Evolutionary conservation across 1,140 invertebrate genomes (phyloP), one percentile per base, ranked within the genome.

Genomic region (Nixonia krombeini): DNA sequence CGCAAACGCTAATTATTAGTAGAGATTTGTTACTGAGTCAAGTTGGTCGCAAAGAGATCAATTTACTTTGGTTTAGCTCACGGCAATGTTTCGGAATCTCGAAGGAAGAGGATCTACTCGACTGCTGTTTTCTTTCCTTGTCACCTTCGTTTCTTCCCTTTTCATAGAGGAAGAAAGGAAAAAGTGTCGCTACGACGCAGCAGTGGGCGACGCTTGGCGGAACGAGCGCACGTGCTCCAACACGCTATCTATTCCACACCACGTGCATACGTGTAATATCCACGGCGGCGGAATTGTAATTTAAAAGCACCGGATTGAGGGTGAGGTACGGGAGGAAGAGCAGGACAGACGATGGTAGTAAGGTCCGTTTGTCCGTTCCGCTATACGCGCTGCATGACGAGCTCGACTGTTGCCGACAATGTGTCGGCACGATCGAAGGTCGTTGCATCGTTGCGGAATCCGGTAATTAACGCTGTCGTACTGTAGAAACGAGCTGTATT

Each of bases 321-420:
- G 63, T 23, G 49, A 46, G 28, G 55, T 56, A 46, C 41, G 28
- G 9, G 37, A 40, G 15, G n/a, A 10, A 18, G 18, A 10, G 16
- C n/a, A n/a, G 18, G 7, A 13, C 44, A 47, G 55, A 62, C 57
- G 67, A 61, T 59, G 66, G 66, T 70, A 70, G 66, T 70, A 64
- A 70, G 66, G 66, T 70, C 66, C 59, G 66, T 70, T 70, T 70
- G 59, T 50, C 56, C 66, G 66, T 70, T 64, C 55, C 66, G 50
- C 66, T 51, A 44, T 62, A 57, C 17, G 58, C 57, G 65, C 65
- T 58, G 65, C 65, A 41, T 62, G 53, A 58, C 57, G 57, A 35
- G 40, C 44, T 57, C 58, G 53, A 68, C 57, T 55, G 41, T 58
- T 68, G 57, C 49, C 65, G 58, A 55, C 65, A 62, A 58, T 44